Base-by-base conservation (phyloP, 2,113 vertebrate genomes). In the Sturnus vulgaris region DNA sequence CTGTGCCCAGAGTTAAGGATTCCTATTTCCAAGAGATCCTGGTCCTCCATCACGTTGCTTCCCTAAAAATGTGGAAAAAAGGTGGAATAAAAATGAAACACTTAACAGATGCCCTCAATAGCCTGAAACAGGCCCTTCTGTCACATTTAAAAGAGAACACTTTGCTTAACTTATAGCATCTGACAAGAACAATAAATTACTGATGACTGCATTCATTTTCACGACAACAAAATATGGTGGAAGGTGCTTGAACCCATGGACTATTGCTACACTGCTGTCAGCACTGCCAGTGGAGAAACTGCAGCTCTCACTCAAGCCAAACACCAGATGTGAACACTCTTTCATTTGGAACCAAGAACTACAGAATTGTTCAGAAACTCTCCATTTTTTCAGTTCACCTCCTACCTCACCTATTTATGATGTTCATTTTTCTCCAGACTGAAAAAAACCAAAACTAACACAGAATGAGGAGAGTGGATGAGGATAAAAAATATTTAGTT, bases 41-140 rank as follows among this genome's bases (percentile, higher is more conserved):
- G 99, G 97, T 99, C 99, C 91, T 99, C 99, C 98, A 99, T 99
- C 90, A 99, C 99, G 64, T 99, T 99, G 95, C 99, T 99, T 97
- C 99, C 99, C 99, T 99, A 97, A 95, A 97, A 97, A 57, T 87
- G 64, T 71, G 22, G 10, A 78, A 91, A 92, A 72, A 63, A 53
- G 3, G 9, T 75, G 69, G 24, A 86, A 88, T 82, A 57, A 64
- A 59, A 84, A 46, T 59, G 10, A 35, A 70, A 75, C 85, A 25
- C 23, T 81, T 73, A 49, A 79, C 55, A 96, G 85, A 53, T 92
- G 37, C 49, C 78, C 84, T 94, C 75, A 87, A 56, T 64, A 86
- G 28, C 52, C 70, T 72, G 73, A 90, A 97, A 96, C n/a, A 91
- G 84, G 24, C 15, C 65, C 66, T 66, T 75, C 28, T 81, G 42